A percentile compares a stretch with the other conserved stretches of the same genome.
Conservation (phyloP, 2,797 vertebrate species). For the Amniataba percoides region DNA sequence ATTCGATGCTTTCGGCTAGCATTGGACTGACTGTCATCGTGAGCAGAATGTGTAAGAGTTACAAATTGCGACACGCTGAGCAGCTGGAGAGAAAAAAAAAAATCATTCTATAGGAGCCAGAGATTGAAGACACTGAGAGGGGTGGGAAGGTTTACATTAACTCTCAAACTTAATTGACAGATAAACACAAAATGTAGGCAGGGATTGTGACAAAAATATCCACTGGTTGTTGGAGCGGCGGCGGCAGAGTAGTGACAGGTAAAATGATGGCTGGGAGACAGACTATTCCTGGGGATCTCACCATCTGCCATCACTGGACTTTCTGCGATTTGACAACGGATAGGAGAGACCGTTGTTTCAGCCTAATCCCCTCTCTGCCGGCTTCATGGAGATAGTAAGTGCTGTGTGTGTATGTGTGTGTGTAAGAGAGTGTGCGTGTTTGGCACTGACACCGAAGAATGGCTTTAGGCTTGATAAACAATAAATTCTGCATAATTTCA, state of each 20-base stretch:
- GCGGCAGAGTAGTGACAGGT: slow-evolving; percentile 40
- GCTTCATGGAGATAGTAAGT: slow-evolving; percentile 36
- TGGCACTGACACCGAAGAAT: slow-evolving; percentile 45
- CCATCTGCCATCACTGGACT: slow-evolving; percentile 54
- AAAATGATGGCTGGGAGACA: slow-evolving; percentile 28
- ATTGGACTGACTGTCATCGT: background rate
- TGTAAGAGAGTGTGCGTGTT: background rate
- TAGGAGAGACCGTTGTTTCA: slow-evolving; percentile 41
- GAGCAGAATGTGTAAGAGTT: background rate
- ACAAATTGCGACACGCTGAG: background rate
- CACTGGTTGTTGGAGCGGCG: slow-evolving; percentile 1
- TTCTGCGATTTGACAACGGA: slow-evolving; percentile 51
- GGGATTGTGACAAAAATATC: slow-evolving; percentile 33
- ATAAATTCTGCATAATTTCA: slow-evolving; percentile 41
- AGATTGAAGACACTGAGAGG: background rate
- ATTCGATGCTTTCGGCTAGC: background rate
- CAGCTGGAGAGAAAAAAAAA: background rate
- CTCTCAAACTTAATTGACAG: slow-evolving; percentile 37
- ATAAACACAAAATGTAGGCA: slow-evolving; percentile 27
- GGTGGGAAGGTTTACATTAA: slow-evolving; percentile 15
- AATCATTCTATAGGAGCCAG: background rate
- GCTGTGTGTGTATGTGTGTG: slow-evolving; percentile 8
- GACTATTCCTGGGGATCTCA: slow-evolving; percentile 53
- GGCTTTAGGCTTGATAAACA: slow-evolving; percentile 50
- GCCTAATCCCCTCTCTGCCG: slow-evolving; percentile 43